These are phyloP conservation scores for Drosophila malerkotliana DNA, from an alignment of 1,140 invertebrate species.

Conservation along the genomic window DNA sequence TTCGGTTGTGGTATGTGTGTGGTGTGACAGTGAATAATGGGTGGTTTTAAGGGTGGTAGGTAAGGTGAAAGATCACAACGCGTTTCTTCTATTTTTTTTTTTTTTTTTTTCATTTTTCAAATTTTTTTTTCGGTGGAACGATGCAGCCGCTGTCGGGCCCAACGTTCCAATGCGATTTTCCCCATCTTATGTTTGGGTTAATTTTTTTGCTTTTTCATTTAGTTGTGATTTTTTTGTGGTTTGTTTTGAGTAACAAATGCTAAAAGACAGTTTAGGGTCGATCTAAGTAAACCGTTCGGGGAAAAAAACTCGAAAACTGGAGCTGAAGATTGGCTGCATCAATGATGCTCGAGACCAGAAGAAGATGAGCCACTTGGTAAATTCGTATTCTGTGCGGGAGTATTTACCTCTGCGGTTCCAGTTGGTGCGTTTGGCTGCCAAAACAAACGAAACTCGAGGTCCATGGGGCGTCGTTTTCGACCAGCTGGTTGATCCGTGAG, in stretches of 20 bases:
- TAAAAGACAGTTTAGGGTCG: constrained; percentile 28
- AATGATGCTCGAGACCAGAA: constrained; percentile 20
- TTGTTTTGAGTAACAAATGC: constrained; percentile 33
- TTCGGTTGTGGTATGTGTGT: constrained; percentile 5
- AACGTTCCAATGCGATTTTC: constrained; percentile 16
- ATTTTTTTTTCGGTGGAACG: neutral
- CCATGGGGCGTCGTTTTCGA: neutral
- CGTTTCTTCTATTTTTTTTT: neutral
- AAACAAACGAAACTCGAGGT: too few species aligned
- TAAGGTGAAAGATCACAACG: constrained; percentile 11
- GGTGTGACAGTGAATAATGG: neutral
- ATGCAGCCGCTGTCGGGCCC: constrained; percentile 17
- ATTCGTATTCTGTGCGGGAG: constrained; percentile 11
- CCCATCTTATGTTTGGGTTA: constrained; percentile 5
- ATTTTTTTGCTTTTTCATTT: constrained; percentile 1
- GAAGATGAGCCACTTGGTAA: constrained; percentile 34
- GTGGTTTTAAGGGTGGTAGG: constrained; percentile 1
- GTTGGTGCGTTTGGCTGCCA: neutral
- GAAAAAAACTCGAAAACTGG: constrained; percentile 14
- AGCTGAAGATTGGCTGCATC: constrained; percentile 19
- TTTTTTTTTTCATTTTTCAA: too few species aligned
- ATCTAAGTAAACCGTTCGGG: constrained; percentile 20
- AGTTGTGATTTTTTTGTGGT: neutral
- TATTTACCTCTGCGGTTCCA: neutral
- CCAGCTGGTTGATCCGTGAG: constrained; percentile 6